Evolutionary conservation across 2,797 vertebrate species (phyloP), one percentile per base, ranked within the genome.

Genomic region (Diglossa cyanea): DNA sequence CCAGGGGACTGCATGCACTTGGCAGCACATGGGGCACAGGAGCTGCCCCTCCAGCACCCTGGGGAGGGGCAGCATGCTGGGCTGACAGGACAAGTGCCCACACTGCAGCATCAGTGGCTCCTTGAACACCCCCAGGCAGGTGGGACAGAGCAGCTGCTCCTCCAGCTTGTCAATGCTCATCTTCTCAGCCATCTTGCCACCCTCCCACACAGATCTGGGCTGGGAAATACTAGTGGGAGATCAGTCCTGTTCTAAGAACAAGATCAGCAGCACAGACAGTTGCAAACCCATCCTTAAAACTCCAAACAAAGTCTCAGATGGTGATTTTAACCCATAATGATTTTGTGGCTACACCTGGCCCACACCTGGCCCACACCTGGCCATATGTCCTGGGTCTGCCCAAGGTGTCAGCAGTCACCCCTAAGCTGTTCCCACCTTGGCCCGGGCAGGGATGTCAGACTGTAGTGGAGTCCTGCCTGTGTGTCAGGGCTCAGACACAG

Each of bases 21-120:
- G 98, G 62, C 55, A 74, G 28, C 21, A 39, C 33, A n/a, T 1
- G 0, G 98, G 98, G 75, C 98, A 98, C 83, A 98, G 97, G 66
- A 98, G 96, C 83, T 97, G 98, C 5, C 96, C 92, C 0, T 96
- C 95, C 63, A 97, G 82, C 91, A 98, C 97, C 77, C 94, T 76
- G 1, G 97, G 97, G 88, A 99, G 96, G 13, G 98, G 96, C 65
- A 94, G 91, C 75, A 98, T 93, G 28, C 98, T 98, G 73, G 90
- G 85, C 65, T 97, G 97, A 94, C 98, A 98, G 95, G 98, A 98
- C 0, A 98, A 98, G 73, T 98, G 98, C 20, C 98, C 98, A 4
- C 98, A 98, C 81, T 97, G 98, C 54, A 98, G 97, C 98, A 98
- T 98, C 78, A 98, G 96, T 7, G 98, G 98, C 63, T 98, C 98